Percentiles rank a stretch among this genome's conserved stretches.
Evolutionary conservation across 2,888 invertebrate species (phyloP).

Genomic region (Thymelicus lineola): DNA sequence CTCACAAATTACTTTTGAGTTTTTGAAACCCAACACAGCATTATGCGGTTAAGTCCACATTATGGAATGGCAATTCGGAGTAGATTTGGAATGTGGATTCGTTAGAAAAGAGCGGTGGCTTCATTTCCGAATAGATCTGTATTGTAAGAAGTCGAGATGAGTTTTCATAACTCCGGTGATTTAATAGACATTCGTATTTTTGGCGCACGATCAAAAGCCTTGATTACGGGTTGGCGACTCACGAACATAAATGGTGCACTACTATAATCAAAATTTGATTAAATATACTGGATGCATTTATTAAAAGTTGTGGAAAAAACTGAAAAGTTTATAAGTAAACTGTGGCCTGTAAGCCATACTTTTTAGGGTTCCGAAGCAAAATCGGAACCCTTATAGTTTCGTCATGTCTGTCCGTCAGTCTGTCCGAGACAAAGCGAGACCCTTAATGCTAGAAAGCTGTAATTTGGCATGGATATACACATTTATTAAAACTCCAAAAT

Average conservation of each 20-base stretch:
- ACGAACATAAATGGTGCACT: constrained; percentile 22
- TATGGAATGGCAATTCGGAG: constrained; percentile 14
- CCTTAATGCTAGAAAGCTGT: too few species aligned
- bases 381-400: too few species aligned
- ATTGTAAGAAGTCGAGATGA: constrained; percentile 27
- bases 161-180: constrained; percentile 26
- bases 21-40: constrained; percentile 9
- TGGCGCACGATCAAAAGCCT: constrained; percentile 32
- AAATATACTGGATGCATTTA: constrained; percentile 3
- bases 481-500: too few species aligned
- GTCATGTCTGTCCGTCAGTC: too few species aligned
- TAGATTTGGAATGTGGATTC: constrained; percentile 17
- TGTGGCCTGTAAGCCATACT: too few species aligned
- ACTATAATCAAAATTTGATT: constrained; percentile 27
- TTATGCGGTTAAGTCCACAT: constrained; percentile 33
- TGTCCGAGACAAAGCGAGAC: too few species aligned
- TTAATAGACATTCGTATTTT: constrained; percentile 29
- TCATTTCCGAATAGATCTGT: constrained; percentile 28
- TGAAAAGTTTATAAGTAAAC: too few species aligned
- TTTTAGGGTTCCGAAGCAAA: too few species aligned
- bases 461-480: too few species aligned
- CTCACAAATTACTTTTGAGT: constrained; percentile 5
- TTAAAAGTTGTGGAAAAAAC: too few species aligned
- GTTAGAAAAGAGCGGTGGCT: constrained; percentile 22
- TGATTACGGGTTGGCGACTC: constrained; percentile 33